These are phyloP conservation scores for Drosophila ogumai DNA, from an alignment of 1,140 invertebrate genomes.

Conservation along the genomic window DNA sequence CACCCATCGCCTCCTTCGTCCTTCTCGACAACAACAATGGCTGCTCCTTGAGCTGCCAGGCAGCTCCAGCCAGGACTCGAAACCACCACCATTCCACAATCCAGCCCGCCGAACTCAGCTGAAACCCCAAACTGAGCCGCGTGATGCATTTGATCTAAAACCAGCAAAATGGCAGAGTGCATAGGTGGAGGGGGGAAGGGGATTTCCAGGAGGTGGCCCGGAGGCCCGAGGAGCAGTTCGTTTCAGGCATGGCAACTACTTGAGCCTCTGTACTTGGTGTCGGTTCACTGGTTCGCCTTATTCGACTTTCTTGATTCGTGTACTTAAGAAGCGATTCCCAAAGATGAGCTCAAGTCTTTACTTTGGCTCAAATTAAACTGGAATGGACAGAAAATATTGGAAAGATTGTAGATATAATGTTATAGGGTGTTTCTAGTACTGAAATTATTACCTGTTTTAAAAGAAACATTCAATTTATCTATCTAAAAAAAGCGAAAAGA, in stretches of 20 bases:
- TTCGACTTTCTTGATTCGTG: slow-evolving; percentile 26
- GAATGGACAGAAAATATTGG: not conserved
- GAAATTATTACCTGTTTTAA: not conserved
- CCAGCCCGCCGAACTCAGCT: slow-evolving; percentile 12
- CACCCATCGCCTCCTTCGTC: not conserved
- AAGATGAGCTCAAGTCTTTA: slow-evolving; percentile 6
- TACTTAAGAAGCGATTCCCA: not conserved
- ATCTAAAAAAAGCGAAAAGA: no score
- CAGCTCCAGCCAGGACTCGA: slow-evolving; percentile 37
- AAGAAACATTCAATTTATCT: no score
- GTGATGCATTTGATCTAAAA: slow-evolving; percentile 74
- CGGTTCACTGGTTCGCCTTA: slow-evolving; percentile 22
- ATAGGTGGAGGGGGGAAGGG: not conserved
- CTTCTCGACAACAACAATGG: slow-evolving; percentile 27
- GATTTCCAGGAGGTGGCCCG: not conserved
- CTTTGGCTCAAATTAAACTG: slow-evolving; percentile 1
- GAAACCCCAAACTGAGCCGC: slow-evolving; percentile 44
- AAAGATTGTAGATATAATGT: not conserved
- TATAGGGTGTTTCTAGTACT: fast-evolving
- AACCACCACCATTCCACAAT: slow-evolving; percentile 1
- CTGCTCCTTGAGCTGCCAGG: slow-evolving; percentile 52
- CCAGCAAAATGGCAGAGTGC: slow-evolving; percentile 61
- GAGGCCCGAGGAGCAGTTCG: slow-evolving; percentile 6
- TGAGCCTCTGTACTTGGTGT: slow-evolving; percentile 17
- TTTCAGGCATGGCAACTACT: slow-evolving; percentile 27